These are phyloP conservation scores for Odontophorus gujanensis DNA, from an alignment of 2,113 vertebrate genomes.

Conservation along the genomic window DNA sequence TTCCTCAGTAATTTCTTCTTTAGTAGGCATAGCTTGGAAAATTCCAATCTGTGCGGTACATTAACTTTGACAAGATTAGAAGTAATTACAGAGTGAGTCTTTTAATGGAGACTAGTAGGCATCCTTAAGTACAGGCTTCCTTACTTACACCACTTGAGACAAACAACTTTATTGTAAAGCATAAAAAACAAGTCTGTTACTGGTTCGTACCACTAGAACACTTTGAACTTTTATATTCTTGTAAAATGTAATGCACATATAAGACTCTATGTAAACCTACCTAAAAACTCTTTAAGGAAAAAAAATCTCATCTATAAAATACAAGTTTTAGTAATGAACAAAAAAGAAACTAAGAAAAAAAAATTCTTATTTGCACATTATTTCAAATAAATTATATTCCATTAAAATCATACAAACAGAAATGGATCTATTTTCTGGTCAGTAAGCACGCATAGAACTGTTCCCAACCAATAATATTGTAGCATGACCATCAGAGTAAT, in stretches of 20 bases:
- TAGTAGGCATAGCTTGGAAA: background rate
- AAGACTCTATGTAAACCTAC: background rate
- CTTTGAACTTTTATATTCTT: background rate
- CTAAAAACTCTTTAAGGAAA: background rate
- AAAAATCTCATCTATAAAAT: background rate
- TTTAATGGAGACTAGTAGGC: background rate
- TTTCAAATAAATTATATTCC: background rate
- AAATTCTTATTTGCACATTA: background rate
- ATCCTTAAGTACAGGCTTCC: background rate
- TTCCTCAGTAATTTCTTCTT: background rate
- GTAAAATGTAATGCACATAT: background rate
- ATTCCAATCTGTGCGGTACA: background rate
- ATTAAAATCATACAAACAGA: background rate
- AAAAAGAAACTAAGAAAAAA: background rate
- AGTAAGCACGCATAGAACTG: background rate
- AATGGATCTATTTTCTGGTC: background rate
- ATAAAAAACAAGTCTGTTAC: background rate
- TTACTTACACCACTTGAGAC: background rate
- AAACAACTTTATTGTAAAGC: background rate
- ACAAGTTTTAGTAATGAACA: background rate
- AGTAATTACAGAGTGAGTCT: background rate
- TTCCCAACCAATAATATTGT: background rate
- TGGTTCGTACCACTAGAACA: background rate
- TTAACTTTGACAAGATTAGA: constrained; percentile 12
- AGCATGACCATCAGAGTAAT: background rate